Percentiles rank a stretch among this genome's conserved stretches.
These are phyloP conservation scores for Orchestia grillus DNA, from an alignment of 1,140 invertebrate species.

Conservation along the genomic window DNA sequence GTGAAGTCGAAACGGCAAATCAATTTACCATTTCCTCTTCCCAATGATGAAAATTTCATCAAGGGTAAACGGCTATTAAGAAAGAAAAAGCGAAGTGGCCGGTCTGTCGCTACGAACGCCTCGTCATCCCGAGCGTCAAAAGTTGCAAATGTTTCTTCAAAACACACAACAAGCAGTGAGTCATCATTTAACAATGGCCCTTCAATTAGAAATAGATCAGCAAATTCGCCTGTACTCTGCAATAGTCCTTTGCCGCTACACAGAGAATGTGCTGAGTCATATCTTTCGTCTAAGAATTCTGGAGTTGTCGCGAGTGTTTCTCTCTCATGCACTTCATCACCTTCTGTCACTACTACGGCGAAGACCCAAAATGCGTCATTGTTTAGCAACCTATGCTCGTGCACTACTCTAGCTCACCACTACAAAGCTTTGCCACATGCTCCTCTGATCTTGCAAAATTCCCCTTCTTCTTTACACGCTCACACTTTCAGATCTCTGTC, in stretches of 20 bases:
- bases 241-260: neutral
- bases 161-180: slow-evolving; percentile 54
- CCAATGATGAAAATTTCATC: slow-evolving; percentile 30
- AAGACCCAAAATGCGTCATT: slow-evolving; percentile 23
- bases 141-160: slow-evolving; percentile 37
- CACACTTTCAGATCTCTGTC: slow-evolving; percentile 41
- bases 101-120: neutral
- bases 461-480: slow-evolving; percentile 38
- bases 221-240: slow-evolving; percentile 31
- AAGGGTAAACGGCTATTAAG: slow-evolving; percentile 36
- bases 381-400: slow-evolving; percentile 43
- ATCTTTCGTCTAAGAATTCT: slow-evolving; percentile 37
- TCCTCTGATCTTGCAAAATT: slow-evolving; percentile 31
- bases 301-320: slow-evolving; percentile 9
- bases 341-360: neutral
- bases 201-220: slow-evolving; percentile 54
- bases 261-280: slow-evolving; percentile 49
- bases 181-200: slow-evolving; percentile 45
- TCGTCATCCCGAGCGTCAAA: slow-evolving; percentile 17
- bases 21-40: slow-evolving; percentile 42
- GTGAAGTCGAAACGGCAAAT: slow-evolving; percentile 27
- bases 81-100: slow-evolving; percentile 33
- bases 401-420: slow-evolving; percentile 42
- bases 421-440: slow-evolving; percentile 45
- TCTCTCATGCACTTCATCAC: slow-evolving; percentile 1